phyloP scores from a whole-genome alignment of 2,113 vertebrate species.

The Dolichallabes microphthalmus region DNA sequence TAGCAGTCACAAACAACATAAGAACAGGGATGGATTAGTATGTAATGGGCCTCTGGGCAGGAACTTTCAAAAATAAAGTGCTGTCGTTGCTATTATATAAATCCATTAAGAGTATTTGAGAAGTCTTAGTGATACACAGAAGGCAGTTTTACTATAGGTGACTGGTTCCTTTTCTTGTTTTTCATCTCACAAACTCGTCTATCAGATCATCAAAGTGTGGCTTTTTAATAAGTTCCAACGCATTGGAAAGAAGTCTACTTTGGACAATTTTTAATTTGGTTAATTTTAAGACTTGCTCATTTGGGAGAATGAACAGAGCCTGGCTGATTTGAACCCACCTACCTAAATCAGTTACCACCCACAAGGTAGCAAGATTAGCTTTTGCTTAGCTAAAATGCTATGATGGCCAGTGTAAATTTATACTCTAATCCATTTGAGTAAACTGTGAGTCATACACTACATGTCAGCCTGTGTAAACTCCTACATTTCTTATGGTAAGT shows the following conservation, averaged over 20 bases:
- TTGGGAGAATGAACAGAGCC: background rate
- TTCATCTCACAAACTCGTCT: background rate
- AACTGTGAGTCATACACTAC: too few relatives aligned
- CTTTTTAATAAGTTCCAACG: background rate
- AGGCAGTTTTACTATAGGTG: background rate
- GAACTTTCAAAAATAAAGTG: background rate
- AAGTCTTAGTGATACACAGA: background rate
- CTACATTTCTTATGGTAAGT: too few relatives aligned
- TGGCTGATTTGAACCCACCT: background rate
- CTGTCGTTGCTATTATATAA: background rate
- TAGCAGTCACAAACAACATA: background rate
- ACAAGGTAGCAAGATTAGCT: too few relatives aligned
- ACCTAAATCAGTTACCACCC: too few relatives aligned
- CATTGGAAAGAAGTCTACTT: background rate
- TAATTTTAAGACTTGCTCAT: background rate
- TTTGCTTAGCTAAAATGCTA: too few relatives aligned
- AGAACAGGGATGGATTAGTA: background rate
- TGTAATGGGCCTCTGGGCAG: background rate
- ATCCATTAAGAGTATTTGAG: background rate
- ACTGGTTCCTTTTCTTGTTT: background rate
- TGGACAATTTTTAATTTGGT: background rate
- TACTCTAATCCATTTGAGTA: too few relatives aligned
- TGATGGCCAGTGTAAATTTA: too few relatives aligned
- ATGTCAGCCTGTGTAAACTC: too few relatives aligned
- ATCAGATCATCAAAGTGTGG: background rate